These are phyloP conservation scores for Pemphredon lugubris DNA, from an alignment of 2,888 invertebrate species.

Conservation along the genomic window DNA sequence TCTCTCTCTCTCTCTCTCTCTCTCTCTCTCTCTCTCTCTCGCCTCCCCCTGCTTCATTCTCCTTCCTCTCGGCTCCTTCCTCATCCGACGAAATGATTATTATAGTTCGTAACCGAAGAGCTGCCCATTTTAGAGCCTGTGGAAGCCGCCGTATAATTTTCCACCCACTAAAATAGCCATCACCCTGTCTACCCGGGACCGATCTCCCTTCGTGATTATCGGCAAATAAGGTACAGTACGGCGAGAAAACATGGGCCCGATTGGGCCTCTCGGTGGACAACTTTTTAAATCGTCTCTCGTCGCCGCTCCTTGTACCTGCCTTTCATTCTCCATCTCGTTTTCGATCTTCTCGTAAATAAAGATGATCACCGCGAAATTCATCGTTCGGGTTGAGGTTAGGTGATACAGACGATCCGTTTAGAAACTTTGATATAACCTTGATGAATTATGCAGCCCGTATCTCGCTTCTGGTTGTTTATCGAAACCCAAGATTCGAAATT, in stretches of 20 bases:
- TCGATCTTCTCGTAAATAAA: not conserved
- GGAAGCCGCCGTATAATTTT: slow-evolving; percentile 81
- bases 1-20: slow-evolving; percentile 22
- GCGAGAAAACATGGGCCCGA: slow-evolving; percentile 62
- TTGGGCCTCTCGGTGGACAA: not conserved
- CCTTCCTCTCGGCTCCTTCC: slow-evolving; percentile 48
- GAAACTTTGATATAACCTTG: too few species aligned
- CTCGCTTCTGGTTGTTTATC: too few species aligned
- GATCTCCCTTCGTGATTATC: slow-evolving; percentile 78
- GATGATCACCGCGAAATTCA: too few species aligned
- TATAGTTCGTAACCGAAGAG: slow-evolving; percentile 81
- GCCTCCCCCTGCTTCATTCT: slow-evolving; percentile 11
- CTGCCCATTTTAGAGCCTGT: slow-evolving; percentile 80
- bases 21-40: slow-evolving; percentile 32
- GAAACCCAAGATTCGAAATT: too few species aligned
- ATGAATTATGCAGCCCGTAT: too few species aligned
- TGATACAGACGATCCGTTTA: too few species aligned
- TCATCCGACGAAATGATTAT: slow-evolving; percentile 80
- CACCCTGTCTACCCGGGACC: slow-evolving; percentile 72
- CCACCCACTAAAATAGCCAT: slow-evolving; percentile 81
- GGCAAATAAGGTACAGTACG: slow-evolving; percentile 80
- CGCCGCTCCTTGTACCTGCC: not conserved
- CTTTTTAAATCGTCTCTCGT: not conserved
- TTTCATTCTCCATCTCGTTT: not conserved
- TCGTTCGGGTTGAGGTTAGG: too few species aligned